Percentiles rank a stretch among this genome's conserved stretches.
phyloP scores from a whole-genome alignment of 2,113 vertebrate genomes.

The Pristiophorus japonicus region DNA sequence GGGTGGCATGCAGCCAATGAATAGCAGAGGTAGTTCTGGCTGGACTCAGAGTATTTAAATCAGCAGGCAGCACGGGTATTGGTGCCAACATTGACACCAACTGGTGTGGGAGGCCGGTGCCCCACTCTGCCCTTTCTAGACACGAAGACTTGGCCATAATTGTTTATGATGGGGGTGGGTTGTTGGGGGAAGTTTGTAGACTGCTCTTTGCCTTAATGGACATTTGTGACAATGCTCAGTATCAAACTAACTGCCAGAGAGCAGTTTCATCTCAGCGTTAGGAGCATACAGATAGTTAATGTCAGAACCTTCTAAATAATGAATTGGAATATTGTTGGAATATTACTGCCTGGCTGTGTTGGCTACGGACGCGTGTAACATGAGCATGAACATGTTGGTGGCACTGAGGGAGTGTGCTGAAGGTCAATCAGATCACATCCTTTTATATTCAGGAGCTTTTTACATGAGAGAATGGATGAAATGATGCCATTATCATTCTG shows the following conservation, averaged over 20 bases:
- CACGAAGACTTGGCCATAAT: background rate
- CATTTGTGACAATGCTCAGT: background rate
- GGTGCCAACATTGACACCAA: background rate
- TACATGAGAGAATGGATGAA: slow-evolving; percentile 65
- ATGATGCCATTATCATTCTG: slow-evolving; percentile 67
- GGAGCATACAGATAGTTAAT: background rate
- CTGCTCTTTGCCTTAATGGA: background rate
- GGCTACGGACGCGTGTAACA: background rate
- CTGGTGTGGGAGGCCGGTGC: too few species aligned
- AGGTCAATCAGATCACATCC: background rate
- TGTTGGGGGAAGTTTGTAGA: background rate
- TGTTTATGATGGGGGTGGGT: background rate
- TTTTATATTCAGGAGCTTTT: slow-evolving; percentile 53
- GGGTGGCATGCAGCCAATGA: too few species aligned
- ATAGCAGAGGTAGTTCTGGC: background rate
- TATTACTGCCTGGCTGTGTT: slow-evolving; percentile 25
- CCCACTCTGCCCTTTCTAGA: background rate
- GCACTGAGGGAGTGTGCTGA: slow-evolving; percentile 40
- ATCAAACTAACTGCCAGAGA: background rate
- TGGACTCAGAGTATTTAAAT: background rate
- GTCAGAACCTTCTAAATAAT: slow-evolving; percentile 27
- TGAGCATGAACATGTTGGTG: background rate
- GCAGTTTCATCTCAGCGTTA: background rate
- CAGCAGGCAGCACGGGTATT: background rate
- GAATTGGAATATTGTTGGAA: slow-evolving; percentile 31